Evolutionary conservation across 35 echinoderm and acorn worm genomes (phyloP).

Genomic region (Apostichopus japonicus): DNA sequence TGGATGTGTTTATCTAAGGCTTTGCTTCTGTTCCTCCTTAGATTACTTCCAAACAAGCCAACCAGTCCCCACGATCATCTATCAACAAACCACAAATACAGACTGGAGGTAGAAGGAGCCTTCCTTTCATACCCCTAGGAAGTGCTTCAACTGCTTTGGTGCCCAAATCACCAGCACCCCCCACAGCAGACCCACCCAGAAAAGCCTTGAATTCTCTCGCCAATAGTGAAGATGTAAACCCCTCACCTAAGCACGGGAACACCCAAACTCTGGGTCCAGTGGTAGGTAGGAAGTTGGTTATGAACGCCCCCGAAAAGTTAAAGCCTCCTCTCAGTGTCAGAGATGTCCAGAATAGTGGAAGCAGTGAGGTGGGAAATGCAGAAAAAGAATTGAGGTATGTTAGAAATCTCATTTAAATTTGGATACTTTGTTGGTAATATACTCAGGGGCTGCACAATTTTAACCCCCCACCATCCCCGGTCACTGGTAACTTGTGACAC

Average conservation of each 20-base stretch:
- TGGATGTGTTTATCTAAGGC: too few relatives aligned
- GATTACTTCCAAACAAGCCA: constrained; percentile 34
- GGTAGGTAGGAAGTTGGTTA: not conserved
- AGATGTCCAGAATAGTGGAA: not conserved
- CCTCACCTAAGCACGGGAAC: not conserved
- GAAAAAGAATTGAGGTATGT: not conserved
- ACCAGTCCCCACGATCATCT: not conserved
- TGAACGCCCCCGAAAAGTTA: not conserved
- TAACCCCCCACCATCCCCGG: too few relatives aligned
- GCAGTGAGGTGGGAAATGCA: not conserved
- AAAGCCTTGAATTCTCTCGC: not conserved
- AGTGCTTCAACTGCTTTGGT: constrained; percentile 62
- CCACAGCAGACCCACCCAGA: not conserved
- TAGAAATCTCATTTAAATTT: not conserved
- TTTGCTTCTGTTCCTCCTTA: not conserved
- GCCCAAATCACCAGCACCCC: constrained; percentile 62
- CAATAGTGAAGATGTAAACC: not conserved
- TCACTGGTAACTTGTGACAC: too few relatives aligned
- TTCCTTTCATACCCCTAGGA: constrained; percentile 69
- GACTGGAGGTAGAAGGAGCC: constrained; percentile 39
- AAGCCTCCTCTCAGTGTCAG: not conserved
- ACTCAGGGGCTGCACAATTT: too few relatives aligned
- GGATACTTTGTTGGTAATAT: too few relatives aligned
- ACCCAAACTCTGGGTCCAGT: not conserved
- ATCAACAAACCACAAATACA: not conserved